Base-by-base conservation (phyloP, 2,888 invertebrate species). In the Nymphalis c-album region DNA sequence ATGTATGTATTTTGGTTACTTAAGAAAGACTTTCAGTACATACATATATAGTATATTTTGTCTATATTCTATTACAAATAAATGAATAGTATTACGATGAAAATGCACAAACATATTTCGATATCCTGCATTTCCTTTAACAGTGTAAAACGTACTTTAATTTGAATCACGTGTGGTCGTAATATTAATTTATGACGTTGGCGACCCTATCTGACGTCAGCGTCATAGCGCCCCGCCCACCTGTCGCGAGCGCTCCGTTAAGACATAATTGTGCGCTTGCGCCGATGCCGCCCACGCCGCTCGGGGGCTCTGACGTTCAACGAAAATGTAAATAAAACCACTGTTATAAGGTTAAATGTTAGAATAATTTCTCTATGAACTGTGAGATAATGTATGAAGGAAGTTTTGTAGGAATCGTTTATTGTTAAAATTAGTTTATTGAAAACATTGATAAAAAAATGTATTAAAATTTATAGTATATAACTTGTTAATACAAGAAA, bases 171-270 rank as follows among this genome's bases (percentile, higher is more conserved):
- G 63, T 65, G 61, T 68, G 61, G 62, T 63, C 67, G 60, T 55
- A 65, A 46, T 63, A 63, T 62, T 47, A 67, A 67, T 46, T 57
- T 57, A 67, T 55, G 57, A 67, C 67, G 67, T 67, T 40, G 61
- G 62, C 67, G 67, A 64, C 75, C 74, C 68, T 70, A 64, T 51
- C 63, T 63, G 71, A 60, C 70, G 72, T 65, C 64, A 67, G 81
- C 86, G 85, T 88, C 88, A 85, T 79, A 65, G 68, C 67, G 86
- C 86, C 85, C 81, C 91, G 82, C 91, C 91, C 87, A 89, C 90
- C 90, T 91, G 91, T 90, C 91, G 87, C 85, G 81, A 79, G 83
- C 83, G 84, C 79, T 81, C 80, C 84, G 88, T 87, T 90, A 88
- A 88, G 88, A 88, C 89, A 83, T 89, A 88, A 90, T 87, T 81